These are phyloP conservation scores for Megalops atlanticus DNA, from an alignment of 2,113 vertebrate genomes.

Conservation along the genomic window DNA sequence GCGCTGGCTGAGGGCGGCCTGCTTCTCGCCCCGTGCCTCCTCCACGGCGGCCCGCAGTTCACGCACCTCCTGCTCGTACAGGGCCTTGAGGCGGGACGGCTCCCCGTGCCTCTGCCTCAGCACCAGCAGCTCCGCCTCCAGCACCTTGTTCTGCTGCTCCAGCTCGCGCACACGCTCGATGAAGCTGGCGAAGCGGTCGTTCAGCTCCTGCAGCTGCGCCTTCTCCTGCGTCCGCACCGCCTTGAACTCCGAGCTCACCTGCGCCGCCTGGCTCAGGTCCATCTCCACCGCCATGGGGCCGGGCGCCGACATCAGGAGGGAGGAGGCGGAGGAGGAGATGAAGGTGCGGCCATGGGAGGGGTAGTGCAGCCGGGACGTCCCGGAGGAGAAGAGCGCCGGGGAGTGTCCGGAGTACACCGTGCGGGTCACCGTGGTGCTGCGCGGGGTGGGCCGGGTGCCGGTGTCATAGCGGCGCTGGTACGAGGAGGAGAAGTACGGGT, in stretches of 20 bases:
- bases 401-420: conserved; percentile 80
- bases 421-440: conserved; percentile 69
- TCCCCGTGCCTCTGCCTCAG: conserved; percentile 84
- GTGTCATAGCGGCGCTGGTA: conserved; percentile 83
- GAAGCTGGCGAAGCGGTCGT: conserved; percentile 92
- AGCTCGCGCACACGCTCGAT: conserved; percentile 90
- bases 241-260: conserved; percentile 90
- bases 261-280: conserved; percentile 84
- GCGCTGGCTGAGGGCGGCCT: conserved; percentile 80
- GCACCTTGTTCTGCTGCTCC: conserved; percentile 92
- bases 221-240: conserved; percentile 87
- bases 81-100: conserved; percentile 80
- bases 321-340: conserved; percentile 67
- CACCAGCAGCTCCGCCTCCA: conserved; percentile 87
- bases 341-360: conserved; percentile 67
- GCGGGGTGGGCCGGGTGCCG: conserved; percentile 68
- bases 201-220: conserved; percentile 90
- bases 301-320: conserved; percentile 49
- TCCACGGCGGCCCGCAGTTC: conserved; percentile 84
- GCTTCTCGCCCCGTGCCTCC: conserved; percentile 83
- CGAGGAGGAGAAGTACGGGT: conserved; percentile 77
- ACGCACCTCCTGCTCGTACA: conserved; percentile 89
- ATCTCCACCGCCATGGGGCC: conserved; percentile 70
- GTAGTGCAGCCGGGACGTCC: conserved; percentile 72
- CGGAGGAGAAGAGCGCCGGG: conserved; percentile 67